Conservation (phyloP, 2,888 invertebrate genomes). For the Noctua janthe region DNA sequence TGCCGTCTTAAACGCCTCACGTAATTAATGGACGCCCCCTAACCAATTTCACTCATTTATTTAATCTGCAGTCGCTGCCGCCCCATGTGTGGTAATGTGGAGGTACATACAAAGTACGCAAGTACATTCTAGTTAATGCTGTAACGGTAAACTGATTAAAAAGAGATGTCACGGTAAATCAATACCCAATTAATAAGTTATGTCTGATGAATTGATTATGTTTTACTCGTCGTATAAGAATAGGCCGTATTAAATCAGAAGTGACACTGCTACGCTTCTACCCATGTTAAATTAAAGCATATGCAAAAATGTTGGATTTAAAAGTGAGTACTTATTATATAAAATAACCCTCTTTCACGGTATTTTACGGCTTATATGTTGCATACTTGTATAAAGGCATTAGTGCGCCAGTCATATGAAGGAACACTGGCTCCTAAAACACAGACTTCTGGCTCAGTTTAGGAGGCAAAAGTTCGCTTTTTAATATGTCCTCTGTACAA, state of each 20-base stretch:
- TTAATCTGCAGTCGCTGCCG: background rate
- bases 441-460: no score
- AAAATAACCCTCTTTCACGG: no score
- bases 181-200: conserved; percentile 46
- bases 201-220: conserved; percentile 45
- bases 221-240: background rate
- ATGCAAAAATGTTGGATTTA: background rate
- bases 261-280: background rate
- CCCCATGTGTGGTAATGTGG: background rate
- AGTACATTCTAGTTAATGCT: background rate
- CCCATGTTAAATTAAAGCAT: background rate
- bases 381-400: background rate
- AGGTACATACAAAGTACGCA: background rate
- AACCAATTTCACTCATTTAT: background rate
- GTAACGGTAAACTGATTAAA: conserved; percentile 37
- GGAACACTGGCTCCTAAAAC: no score
- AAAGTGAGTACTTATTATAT: conserved; percentile 38
- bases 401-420: background rate
- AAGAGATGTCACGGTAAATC: conserved; percentile 43
- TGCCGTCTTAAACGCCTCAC: no score
- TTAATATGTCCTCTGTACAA: no score
- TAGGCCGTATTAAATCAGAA: background rate
- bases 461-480: no score
- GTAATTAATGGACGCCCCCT: no score
- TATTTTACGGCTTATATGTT: no score